These are phyloP conservation scores for Kradibia gibbosae DNA, from an alignment of 1,140 invertebrate genomes.

Conservation along the genomic window DNA sequence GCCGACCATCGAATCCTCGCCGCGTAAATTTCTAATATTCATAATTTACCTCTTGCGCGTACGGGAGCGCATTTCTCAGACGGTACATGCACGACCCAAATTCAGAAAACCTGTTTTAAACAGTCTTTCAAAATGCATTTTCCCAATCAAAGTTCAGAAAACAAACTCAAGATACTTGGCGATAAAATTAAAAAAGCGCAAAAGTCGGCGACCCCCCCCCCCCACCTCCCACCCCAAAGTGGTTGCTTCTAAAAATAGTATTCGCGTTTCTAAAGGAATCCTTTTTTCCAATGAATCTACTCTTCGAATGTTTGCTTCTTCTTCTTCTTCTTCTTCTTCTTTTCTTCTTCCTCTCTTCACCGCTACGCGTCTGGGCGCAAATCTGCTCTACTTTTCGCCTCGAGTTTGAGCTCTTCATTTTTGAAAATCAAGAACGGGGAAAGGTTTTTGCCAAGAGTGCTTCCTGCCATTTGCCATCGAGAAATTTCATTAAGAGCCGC, in stretches of 20 bases:
- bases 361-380: not conserved
- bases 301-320: too few species aligned
- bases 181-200: not conserved
- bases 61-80: conserved; percentile 14
- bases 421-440: not conserved
- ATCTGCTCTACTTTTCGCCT: not conserved
- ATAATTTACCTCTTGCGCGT: conserved; percentile 20
- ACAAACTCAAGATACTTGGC: not conserved
- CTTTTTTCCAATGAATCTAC: too few species aligned
- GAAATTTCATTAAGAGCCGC: not conserved
- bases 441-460: not conserved
- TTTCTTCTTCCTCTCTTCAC: too few species aligned
- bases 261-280: not conserved
- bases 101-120: conserved; percentile 42
- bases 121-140: conserved; percentile 34
- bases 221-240: conserved; percentile 6
- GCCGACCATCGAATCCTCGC: not conserved
- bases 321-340: too few species aligned
- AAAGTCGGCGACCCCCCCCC: not conserved
- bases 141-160: conserved; percentile 30
- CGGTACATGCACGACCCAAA: conserved; percentile 38
- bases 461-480: not conserved
- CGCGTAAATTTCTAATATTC: conserved; percentile 21
- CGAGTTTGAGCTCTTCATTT: not conserved
- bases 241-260: conserved; percentile 22